These are phyloP conservation scores for Fistularia commersonii DNA, from an alignment of 2,797 vertebrate genomes.

Conservation along the genomic window DNA sequence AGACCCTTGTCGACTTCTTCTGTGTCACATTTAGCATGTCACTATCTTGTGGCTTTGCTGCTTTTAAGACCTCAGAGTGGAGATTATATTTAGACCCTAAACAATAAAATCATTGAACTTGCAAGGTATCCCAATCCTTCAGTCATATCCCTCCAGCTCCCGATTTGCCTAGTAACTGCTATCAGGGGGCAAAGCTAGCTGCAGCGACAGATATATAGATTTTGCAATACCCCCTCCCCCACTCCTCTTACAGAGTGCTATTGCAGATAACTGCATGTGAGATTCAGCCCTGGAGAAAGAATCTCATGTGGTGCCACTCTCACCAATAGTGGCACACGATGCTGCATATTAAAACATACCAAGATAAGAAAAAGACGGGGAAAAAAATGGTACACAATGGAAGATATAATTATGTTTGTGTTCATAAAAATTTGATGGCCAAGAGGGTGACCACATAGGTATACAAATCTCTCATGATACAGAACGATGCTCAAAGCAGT, in stretches of 20 bases:
- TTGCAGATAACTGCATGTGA: slow-evolving; percentile 55
- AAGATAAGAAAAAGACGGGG: not conserved
- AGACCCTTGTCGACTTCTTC: not conserved
- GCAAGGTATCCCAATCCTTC: not conserved
- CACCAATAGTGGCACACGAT: slow-evolving; percentile 14
- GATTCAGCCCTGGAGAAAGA: slow-evolving; percentile 55
- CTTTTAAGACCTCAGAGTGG: no score
- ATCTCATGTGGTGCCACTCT: slow-evolving; percentile 45
- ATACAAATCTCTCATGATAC: no score
- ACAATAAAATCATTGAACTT: slow-evolving; percentile 3
- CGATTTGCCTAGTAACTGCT: slow-evolving; percentile 31
- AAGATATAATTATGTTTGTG: not conserved
- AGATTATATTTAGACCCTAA: no score
- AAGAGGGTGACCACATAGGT: not conserved
- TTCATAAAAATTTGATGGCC: not conserved
- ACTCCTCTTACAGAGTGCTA: slow-evolving; percentile 32
- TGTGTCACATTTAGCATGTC: not conserved
- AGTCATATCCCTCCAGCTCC: slow-evolving; percentile 3
- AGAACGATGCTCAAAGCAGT: no score
- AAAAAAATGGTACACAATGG: no score
- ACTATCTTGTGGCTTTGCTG: not conserved
- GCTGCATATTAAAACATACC: not conserved
- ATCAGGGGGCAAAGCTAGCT: slow-evolving; percentile 10
- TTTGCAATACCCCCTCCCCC: slow-evolving; percentile 38
- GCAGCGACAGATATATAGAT: slow-evolving; percentile 47